These are phyloP conservation scores for Pelobates fuscus DNA, from an alignment of 2,113 vertebrate genomes.

Conservation along the genomic window DNA sequence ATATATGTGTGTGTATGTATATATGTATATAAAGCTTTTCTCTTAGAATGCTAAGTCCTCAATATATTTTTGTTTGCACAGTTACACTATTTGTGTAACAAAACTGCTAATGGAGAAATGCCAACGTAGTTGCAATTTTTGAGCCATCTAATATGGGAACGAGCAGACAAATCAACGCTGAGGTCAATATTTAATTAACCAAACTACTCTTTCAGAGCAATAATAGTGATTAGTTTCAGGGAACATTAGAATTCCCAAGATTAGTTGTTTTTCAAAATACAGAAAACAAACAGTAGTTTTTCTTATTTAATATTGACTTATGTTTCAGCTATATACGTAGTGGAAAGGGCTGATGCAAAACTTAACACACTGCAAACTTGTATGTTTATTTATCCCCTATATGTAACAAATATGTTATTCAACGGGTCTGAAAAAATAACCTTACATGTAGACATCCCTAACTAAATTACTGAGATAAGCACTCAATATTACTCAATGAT, in stretches of 20 bases:
- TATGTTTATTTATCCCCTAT: too few species aligned
- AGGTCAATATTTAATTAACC: constrained; percentile 45
- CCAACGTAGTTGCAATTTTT: background rate
- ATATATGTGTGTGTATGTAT: too few species aligned
- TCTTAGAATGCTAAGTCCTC: too few species aligned
- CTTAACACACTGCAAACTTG: background rate
- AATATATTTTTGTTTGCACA: too few species aligned
- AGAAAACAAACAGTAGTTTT: constrained; percentile 14
- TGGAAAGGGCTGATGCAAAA: constrained; percentile 8
- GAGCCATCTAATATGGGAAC: background rate
- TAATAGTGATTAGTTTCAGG: constrained; percentile 31
- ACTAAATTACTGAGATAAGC: too few species aligned
- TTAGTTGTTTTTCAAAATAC: constrained; percentile 15
- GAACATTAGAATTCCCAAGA: constrained; percentile 19
- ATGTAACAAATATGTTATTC: too few species aligned
- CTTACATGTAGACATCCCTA: too few species aligned
- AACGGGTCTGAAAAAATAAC: too few species aligned
- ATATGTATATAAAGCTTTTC: too few species aligned
- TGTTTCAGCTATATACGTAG: background rate
- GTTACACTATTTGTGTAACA: background rate
- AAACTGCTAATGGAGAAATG: background rate
- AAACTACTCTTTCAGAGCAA: constrained; percentile 35
- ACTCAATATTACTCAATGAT: too few species aligned
- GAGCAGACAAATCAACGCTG: constrained; percentile 4
- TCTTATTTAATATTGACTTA: constrained; percentile 23